Evolutionary conservation across 2,888 invertebrate genomes (phyloP).

Genomic region (Andrena chrysosceles): DNA sequence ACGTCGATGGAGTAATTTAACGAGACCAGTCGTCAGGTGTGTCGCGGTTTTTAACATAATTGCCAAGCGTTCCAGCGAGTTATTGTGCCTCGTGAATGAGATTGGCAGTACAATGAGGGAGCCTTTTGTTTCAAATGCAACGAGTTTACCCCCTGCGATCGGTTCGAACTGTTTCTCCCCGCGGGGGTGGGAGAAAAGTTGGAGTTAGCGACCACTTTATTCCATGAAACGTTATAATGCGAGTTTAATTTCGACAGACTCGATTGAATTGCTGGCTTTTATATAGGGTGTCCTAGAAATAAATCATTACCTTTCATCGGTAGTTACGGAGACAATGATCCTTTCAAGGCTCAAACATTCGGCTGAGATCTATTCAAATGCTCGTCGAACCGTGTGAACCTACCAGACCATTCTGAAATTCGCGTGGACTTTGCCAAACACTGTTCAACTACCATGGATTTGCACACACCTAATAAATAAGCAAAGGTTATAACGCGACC

Average conservation of each 20-base stretch:
- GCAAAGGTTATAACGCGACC: constrained; percentile 9
- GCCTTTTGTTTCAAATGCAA: constrained; percentile 17
- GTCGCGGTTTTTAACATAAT: constrained; percentile 27
- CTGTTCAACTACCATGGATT: neutral
- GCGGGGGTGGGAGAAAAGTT: neutral
- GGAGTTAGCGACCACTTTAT: neutral
- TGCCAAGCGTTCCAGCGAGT: neutral
- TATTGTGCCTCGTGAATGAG: constrained; percentile 23
- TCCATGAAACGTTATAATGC: constrained; percentile 10
- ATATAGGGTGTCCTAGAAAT: neutral
- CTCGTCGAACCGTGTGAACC: neutral
- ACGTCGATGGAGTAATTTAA: neutral
- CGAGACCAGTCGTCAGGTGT: neutral
- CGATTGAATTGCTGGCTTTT: neutral
- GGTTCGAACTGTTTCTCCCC: constrained; percentile 5
- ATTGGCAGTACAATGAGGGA: neutral
- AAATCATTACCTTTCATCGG: neutral
- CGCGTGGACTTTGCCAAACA: neutral
- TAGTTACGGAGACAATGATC: neutral
- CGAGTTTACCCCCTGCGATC: constrained; percentile 1
- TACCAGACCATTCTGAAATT: neutral
- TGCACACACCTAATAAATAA: neutral
- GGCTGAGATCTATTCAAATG: neutral
- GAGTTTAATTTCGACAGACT: constrained; percentile 13
- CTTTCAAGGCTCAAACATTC: neutral